Conservation (phyloP, 2,888 invertebrate species). For the Dichetophora obliterata region DNA sequence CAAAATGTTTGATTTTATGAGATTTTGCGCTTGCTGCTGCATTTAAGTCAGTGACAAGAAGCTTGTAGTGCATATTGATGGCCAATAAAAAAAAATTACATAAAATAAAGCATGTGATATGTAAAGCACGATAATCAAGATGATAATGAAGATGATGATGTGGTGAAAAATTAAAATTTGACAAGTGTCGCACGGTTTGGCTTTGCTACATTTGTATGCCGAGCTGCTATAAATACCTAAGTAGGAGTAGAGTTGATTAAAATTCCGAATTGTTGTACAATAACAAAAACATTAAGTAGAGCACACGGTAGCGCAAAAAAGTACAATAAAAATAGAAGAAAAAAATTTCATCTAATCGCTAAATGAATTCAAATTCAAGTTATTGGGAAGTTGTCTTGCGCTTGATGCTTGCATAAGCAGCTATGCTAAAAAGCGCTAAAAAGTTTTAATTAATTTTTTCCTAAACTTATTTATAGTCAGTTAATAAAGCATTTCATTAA, state of each 20-base stretch:
- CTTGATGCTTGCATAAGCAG: neutral
- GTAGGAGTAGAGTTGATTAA: neutral
- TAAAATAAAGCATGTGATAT: neutral
- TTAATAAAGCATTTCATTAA: too few relatives aligned
- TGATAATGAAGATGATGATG: neutral
- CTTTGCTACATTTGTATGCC: too few relatives aligned
- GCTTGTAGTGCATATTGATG: conserved; percentile 2
- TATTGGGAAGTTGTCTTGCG: neutral
- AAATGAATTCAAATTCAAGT: neutral
- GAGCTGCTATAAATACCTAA: too few relatives aligned
- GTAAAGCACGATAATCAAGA: neutral
- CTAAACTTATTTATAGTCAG: too few relatives aligned
- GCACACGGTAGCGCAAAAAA: conserved; percentile 5
- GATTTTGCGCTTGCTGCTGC: neutral
- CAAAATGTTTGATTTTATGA: neutral
- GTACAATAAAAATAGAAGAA: neutral
- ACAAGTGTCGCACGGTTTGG: too few relatives aligned
- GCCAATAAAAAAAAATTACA: neutral
- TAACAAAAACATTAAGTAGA: neutral
- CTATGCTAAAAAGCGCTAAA: neutral
- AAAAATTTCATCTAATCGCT: neutral
- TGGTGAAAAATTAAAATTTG: neutral
- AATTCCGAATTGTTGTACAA: neutral
- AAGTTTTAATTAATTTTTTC: too few relatives aligned
- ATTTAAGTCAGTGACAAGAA: neutral